Evolutionary conservation across 2,113 vertebrate species (phyloP).

Genomic region (Lanius ludovicianus): DNA sequence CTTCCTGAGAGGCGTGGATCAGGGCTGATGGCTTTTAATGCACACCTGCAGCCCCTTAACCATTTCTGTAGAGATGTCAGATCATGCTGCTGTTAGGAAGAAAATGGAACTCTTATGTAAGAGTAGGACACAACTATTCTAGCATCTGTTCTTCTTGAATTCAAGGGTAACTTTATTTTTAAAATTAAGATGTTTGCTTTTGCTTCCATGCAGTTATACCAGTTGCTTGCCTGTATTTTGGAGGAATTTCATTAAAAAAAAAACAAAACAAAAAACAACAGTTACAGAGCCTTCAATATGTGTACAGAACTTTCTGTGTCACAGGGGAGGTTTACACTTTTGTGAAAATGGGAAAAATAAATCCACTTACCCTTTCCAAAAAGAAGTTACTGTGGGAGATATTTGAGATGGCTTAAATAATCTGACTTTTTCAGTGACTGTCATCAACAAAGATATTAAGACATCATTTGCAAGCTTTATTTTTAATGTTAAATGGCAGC

Average conservation of each 20-base stretch:
- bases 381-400: constrained; percentile 34
- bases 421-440: constrained; percentile 36
- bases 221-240: not conserved
- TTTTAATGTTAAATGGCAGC: constrained; percentile 69
- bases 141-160: not conserved
- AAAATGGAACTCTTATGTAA: not conserved
- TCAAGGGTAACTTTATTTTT: not conserved
- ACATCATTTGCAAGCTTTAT: constrained; percentile 65
- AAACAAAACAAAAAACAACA: too few relatives aligned
- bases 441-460: constrained; percentile 72
- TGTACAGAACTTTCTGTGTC: not conserved
- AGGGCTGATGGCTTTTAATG: not conserved
- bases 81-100: not conserved
- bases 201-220: not conserved
- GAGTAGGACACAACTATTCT: not conserved
- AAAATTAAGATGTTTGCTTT: not conserved
- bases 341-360: constrained; percentile 55
- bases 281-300: not conserved
- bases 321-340: not conserved
- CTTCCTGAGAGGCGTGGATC: not conserved
- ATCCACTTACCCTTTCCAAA: constrained; percentile 66
- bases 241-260: not conserved
- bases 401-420: constrained; percentile 66
- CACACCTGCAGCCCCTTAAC: not conserved
- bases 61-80: not conserved